A percentile compares a stretch with the other conserved stretches of the same genome.
phyloP scores from a whole-genome alignment of 2,797 vertebrate genomes.

The Phyllotis vaccarum region DNA sequence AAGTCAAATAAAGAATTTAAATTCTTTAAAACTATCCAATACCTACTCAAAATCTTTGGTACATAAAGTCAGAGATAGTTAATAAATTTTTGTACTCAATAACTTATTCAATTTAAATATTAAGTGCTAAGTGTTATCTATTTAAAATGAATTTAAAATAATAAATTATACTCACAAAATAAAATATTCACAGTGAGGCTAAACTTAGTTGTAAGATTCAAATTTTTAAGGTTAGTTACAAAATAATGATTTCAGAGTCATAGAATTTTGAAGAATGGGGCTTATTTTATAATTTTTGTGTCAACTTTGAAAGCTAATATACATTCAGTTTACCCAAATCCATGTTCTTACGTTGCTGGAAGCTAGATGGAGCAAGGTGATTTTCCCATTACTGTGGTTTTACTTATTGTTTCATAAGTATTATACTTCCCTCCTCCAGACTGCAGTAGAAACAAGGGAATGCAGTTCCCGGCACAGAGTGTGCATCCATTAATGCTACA shows the following conservation, averaged over 20 bases:
- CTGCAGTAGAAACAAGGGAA: background rate
- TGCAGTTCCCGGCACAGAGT: background rate
- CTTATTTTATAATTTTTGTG: conserved; percentile 74
- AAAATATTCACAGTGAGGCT: conserved; percentile 76
- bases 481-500: background rate
- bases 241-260: conserved; percentile 71
- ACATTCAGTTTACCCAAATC: conserved; percentile 80
- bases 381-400: background rate
- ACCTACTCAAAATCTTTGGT: conserved; percentile 89
- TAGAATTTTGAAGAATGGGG: conserved; percentile 59
- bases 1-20: conserved; percentile 86
- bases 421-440: background rate
- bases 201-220: conserved; percentile 67
- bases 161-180: conserved; percentile 81
- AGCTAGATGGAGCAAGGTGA: conserved; percentile 61
- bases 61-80: conserved; percentile 84
- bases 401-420: background rate
- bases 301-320: conserved; percentile 67
- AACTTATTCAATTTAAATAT: conserved; percentile 84
- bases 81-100: conserved; percentile 82
- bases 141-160: conserved; percentile 83
- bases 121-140: conserved; percentile 80
- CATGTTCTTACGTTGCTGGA: conserved; percentile 53
- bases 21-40: conserved; percentile 84
- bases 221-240: conserved; percentile 69